Conservation (phyloP, 2,797 vertebrate species). For the Eurystomus glaucurus region DNA sequence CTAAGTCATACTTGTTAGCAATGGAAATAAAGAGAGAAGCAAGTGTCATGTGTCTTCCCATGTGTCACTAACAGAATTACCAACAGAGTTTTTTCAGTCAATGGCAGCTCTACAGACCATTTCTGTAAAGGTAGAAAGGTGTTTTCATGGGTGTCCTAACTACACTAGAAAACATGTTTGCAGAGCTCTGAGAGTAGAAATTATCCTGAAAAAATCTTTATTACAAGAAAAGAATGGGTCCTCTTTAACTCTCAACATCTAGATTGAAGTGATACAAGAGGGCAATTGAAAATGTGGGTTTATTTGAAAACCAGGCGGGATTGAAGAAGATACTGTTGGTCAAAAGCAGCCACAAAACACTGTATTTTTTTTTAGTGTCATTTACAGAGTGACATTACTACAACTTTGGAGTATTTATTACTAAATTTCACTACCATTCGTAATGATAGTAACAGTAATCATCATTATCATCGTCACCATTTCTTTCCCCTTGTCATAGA, state of each 20-base stretch:
- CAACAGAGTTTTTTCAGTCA: neutral
- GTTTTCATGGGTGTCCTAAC: neutral
- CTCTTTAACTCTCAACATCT: neutral
- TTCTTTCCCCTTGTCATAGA: neutral
- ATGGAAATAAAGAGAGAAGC: neutral
- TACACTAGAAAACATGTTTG: neutral
- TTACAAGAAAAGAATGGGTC: neutral
- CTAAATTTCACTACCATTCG: neutral
- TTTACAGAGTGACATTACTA: neutral
- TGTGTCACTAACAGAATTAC: neutral
- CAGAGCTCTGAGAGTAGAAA: neutral
- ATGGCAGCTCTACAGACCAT: neutral
- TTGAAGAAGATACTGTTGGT: neutral
- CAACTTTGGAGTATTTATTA: neutral
- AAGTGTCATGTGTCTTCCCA: neutral
- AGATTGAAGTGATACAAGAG: accelerated
- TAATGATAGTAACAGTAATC: neutral
- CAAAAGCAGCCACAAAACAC: neutral
- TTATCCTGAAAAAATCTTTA: neutral
- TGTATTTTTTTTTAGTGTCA: neutral
- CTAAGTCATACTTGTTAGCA: neutral
- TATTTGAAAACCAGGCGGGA: neutral
- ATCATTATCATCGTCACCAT: neutral
- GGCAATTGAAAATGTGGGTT: neutral
- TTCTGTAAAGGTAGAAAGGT: neutral